Base-by-base conservation (phyloP, 2,113 vertebrate species). In the Gobiocypris rarus region DNA sequence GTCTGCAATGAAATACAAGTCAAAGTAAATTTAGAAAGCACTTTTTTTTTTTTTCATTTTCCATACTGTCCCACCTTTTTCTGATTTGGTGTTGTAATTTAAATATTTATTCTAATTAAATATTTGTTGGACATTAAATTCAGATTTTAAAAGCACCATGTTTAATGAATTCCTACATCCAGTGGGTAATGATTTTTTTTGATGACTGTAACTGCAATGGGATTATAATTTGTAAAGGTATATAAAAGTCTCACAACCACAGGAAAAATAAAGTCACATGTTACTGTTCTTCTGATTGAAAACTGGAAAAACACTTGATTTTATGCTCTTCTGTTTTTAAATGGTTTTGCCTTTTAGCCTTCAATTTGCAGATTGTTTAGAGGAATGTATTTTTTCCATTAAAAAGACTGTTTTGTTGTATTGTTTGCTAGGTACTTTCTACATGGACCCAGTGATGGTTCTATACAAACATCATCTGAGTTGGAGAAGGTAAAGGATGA, bases 351-450 rank as follows among this genome's bases (percentile, higher is more conserved):
- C 4, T 50, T 52, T 52, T 63, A 17, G 14, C 34, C 34, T 69
- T 38, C 31, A 38, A 10, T 69, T 4, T 69, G 65, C 65, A 67
- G 15, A 22, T 34, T 19, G 31, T 65, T 17, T 3, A 3, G 1
- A 17, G 28, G 28, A 3, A 3, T 17, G 61, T 34, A 1, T 31
- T 8, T 31, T 26, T 31, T 63, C 15, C 28, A 54, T 54, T 45
- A 45, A 54, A 54, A 65, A 65, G 31, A 19, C 52, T 8, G 17
- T n/a, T 52, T 4, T 13, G 9, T 59, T 61, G 22, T 78, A 0
- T 78, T 50, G 78, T 48, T 67, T 81, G 4, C 10, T 81, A 52
- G 78, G 43, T n/a, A 81, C 17, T 81, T 81, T 48, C 43, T 34
- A 9, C 2, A 81, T 50, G 22, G 26, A 52, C 14, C 78, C 26